Conservation (phyloP, 2,888 invertebrate species). For the Ypsolopha scabrella region DNA sequence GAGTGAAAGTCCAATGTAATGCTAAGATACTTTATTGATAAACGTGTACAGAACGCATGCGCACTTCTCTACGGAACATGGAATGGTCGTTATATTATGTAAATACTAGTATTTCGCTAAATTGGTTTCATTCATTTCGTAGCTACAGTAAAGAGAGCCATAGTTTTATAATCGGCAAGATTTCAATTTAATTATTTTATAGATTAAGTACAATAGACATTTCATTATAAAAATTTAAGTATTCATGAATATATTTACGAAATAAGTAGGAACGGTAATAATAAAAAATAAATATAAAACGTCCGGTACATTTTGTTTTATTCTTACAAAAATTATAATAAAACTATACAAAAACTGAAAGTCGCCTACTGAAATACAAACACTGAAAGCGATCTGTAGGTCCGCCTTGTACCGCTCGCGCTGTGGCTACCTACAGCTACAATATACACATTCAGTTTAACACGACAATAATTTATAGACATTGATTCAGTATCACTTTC, state of each 20-base stretch:
- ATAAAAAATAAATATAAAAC: conserved; percentile 14
- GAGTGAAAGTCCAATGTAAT: background rate
- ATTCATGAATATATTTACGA: background rate
- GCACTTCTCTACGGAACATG: conserved; percentile 1
- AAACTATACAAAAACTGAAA: background rate
- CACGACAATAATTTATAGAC: background rate
- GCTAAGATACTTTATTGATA: background rate
- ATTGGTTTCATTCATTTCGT: too few species aligned
- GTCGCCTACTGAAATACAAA: background rate
- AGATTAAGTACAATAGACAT: conserved; percentile 5
- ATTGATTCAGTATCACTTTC: too few species aligned
- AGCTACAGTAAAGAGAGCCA: conserved; percentile 7
- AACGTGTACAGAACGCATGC: background rate
- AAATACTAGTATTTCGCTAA: too few species aligned
- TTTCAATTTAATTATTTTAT: background rate
- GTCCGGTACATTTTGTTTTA: conserved; percentile 4
- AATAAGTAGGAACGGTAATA: background rate
- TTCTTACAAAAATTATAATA: background rate
- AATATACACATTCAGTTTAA: background rate
- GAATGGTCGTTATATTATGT: conserved; percentile 2
- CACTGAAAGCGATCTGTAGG: background rate
- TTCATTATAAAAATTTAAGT: conserved; percentile 1
- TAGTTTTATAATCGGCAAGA: conserved; percentile 8
- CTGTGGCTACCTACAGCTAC: too few species aligned
- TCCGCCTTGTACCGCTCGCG: too few species aligned